Percentiles rank a stretch among this genome's conserved stretches.
phyloP scores from a whole-genome alignment of 2,888 invertebrate genomes.

The Pediacus dermestoides region DNA sequence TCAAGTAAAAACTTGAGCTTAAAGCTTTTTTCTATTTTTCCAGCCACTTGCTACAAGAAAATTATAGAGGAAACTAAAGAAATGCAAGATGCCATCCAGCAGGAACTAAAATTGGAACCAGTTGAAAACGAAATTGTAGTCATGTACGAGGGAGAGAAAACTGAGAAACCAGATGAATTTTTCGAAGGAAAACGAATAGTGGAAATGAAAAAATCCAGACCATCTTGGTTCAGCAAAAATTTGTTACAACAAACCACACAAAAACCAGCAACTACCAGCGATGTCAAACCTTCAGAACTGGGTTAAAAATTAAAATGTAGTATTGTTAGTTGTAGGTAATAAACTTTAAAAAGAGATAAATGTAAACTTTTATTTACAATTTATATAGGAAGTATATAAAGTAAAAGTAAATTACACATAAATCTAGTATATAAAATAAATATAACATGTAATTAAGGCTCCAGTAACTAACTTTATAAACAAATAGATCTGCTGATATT shows the following conservation, averaged over 20 bases:
- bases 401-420: no score
- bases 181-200: conserved; percentile 76
- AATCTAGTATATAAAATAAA: no score
- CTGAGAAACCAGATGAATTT: conserved; percentile 59
- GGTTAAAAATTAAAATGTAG: conserved; percentile 56
- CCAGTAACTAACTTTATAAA: no score
- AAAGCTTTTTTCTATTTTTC: conserved; percentile 30
- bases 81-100: conserved; percentile 73
- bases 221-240: conserved; percentile 85
- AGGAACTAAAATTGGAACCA: conserved; percentile 66
- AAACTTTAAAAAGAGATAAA: background rate
- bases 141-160: conserved; percentile 78
- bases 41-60: conserved; percentile 82
- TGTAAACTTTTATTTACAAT: no score
- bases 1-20: conserved; percentile 1
- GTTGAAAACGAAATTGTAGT: conserved; percentile 83
- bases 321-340: background rate
- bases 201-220: conserved; percentile 81
- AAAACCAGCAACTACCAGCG: conserved; percentile 64
- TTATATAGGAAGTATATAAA: no score
- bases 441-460: no score
- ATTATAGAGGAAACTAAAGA: conserved; percentile 76
- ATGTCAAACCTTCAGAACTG: conserved; percentile 70
- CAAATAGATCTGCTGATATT: no score
- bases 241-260: conserved; percentile 75